These are phyloP conservation scores for Trinectes maculatus DNA, from an alignment of 2,113 vertebrate genomes.

Conservation along the genomic window DNA sequence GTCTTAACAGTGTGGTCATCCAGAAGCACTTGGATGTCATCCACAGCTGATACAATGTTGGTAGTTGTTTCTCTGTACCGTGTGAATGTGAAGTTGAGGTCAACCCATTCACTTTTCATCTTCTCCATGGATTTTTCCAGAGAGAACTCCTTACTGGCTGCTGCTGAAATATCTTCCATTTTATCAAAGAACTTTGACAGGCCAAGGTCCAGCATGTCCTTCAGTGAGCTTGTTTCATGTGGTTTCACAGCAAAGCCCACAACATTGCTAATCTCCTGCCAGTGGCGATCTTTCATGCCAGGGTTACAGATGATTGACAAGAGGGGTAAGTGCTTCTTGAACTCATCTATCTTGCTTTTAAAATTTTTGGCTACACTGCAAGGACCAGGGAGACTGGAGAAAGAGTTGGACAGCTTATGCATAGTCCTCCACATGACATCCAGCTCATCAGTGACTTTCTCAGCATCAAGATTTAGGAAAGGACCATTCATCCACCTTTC, in stretches of 20 bases:
- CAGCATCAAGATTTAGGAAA: too few relatives aligned
- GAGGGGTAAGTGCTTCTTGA: constrained; percentile 86
- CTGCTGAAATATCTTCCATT: constrained; percentile 86
- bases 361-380: too few relatives aligned
- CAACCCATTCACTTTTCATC: constrained; percentile 89
- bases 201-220: constrained; percentile 86
- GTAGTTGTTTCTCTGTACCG: constrained; percentile 89
- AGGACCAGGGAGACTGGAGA: too few relatives aligned
- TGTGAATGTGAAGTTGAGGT: constrained; percentile 80
- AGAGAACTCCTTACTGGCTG: constrained; percentile 91
- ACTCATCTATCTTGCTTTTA: too few relatives aligned
- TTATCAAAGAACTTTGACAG: constrained; percentile 83
- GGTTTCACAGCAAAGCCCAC: constrained; percentile 85
- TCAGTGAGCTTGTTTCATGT: constrained; percentile 80
- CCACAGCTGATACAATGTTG: constrained; percentile 86
- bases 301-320: constrained; percentile 87
- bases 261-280: constrained; percentile 88
- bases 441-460: too few relatives aligned
- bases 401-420: too few relatives aligned
- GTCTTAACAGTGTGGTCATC: constrained; percentile 93
- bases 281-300: constrained; percentile 90
- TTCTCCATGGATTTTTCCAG: constrained; percentile 90
- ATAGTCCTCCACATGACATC: too few relatives aligned
- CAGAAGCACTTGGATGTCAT: constrained; percentile 91
- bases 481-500: constrained; percentile 93